Percentiles rank a stretch among this genome's conserved stretches.
Conservation (phyloP, 2,113 vertebrate genomes). For the Daphoenositta chrysoptera region DNA sequence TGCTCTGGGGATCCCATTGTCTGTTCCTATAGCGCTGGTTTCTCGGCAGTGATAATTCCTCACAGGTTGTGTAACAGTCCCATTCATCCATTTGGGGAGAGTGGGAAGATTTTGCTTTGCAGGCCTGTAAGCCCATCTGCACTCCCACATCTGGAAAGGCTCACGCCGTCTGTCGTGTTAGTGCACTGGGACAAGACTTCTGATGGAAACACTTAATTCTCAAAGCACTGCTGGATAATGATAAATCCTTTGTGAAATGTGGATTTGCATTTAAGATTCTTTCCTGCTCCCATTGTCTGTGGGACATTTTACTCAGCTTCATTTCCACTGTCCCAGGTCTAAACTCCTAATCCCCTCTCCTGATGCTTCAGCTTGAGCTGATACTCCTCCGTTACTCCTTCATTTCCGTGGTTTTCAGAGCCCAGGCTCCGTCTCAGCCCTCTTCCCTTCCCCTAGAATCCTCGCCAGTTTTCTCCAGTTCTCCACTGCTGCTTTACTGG, state of each 20-base stretch:
- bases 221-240: neutral
- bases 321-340: neutral
- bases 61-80: neutral
- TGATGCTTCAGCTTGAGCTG: constrained; percentile 1
- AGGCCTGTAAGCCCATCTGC: neutral
- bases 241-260: constrained; percentile 40
- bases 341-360: neutral
- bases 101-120: neutral
- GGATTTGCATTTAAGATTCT: constrained; percentile 45
- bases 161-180: neutral
- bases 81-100: neutral
- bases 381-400: neutral
- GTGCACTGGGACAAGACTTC: neutral
- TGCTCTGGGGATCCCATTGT: neutral
- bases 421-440: neutral
- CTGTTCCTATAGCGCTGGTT: neutral
- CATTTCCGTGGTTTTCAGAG: neutral
- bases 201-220: constrained; percentile 60
- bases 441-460: neutral
- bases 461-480: accelerated
- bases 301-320: neutral
- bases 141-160: constrained; percentile 56
- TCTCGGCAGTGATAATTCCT: neutral
- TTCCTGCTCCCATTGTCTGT: constrained; percentile 11
- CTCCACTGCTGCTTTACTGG: neutral